Evolutionary conservation across 2,113 vertebrate genomes (phyloP).

Genomic region (Corynorhinus townsendii): DNA sequence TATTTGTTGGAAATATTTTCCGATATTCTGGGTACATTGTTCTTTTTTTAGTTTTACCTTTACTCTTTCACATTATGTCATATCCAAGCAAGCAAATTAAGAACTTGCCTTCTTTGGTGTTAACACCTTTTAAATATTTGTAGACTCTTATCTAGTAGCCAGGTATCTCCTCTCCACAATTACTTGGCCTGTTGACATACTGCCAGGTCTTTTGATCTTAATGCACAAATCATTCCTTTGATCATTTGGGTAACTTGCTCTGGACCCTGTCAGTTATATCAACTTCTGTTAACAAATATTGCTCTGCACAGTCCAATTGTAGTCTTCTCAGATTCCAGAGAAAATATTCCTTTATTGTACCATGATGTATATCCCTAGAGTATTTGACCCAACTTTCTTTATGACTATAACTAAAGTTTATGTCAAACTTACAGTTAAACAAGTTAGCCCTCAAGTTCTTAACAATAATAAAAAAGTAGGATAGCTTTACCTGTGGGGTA

Average conservation of each 20-base stretch:
- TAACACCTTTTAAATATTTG: constrained; percentile 64
- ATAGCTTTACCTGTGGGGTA: background rate
- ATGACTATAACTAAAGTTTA: background rate
- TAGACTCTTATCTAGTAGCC: constrained; percentile 23
- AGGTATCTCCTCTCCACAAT: background rate
- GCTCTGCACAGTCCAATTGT: background rate
- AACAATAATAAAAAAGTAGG: background rate
- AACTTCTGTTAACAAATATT: constrained; percentile 29
- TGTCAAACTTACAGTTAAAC: constrained; percentile 3
- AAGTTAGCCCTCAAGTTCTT: background rate
- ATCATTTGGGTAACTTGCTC: constrained; percentile 34
- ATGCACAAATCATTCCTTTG: constrained; percentile 40
- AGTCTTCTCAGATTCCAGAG: background rate
- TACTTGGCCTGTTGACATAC: background rate
- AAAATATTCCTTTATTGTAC: background rate
- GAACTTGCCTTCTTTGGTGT: background rate
- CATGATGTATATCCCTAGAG: background rate
- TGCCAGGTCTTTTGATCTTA: constrained; percentile 57
- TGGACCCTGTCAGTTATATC: constrained; percentile 23
- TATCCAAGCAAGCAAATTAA: constrained; percentile 19
- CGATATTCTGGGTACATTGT: background rate
- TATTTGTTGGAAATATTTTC: background rate
- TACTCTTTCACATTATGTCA: background rate
- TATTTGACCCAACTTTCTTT: background rate
- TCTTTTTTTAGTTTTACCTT: background rate